Base-by-base conservation (phyloP, 2,113 vertebrate species). In the Podarcis raffonei region DNA sequence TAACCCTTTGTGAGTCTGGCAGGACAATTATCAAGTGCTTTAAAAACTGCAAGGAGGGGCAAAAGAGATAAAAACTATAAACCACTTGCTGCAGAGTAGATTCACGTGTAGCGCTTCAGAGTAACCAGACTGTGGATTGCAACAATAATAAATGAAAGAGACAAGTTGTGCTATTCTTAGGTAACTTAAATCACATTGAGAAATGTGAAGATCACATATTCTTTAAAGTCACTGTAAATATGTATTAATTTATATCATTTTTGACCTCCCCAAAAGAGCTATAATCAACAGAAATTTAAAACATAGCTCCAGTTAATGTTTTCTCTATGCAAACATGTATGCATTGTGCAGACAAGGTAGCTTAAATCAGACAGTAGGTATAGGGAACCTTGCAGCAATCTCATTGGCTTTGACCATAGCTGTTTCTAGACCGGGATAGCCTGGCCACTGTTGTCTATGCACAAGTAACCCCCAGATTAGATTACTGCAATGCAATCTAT, bases 1-100 rank as follows among this genome's bases (percentile, higher is more conserved):
- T 96, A 97, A 96, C 96, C 88, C 95, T 71, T 91, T 86, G n/a
- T 15, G 42, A 0, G 89, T 90, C 86, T 84, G 35, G 13, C 0
- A 1, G 82, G 57, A 32, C 66, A 76, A 2, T 69, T 39, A 68
- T 53, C 69, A 30, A 87, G 85, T 77, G 16, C 81, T 89, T 88
- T 87, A 68, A 89, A 77, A 87, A 81, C 62, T 3, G 39, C 32
- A 76, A 90, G 66, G 71, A 27, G 18, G 25, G 39, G 2, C 27
- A 18, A 16, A 16, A 35, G 32, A 77, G 23, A 76, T 66, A 20
- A 4, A 78, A 68, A 66, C 16, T 83, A 59, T 39, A 77, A 35
- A 77, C 3, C 37, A 48, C n/a, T 11, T 88, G 48, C 2, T 69
- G 75, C n/a, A 48, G 27, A 62, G 23, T 39, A 77, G 30, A 86